phyloP scores from a whole-genome alignment of 2,888 invertebrate genomes.

The Drosophila rellima region DNA sequence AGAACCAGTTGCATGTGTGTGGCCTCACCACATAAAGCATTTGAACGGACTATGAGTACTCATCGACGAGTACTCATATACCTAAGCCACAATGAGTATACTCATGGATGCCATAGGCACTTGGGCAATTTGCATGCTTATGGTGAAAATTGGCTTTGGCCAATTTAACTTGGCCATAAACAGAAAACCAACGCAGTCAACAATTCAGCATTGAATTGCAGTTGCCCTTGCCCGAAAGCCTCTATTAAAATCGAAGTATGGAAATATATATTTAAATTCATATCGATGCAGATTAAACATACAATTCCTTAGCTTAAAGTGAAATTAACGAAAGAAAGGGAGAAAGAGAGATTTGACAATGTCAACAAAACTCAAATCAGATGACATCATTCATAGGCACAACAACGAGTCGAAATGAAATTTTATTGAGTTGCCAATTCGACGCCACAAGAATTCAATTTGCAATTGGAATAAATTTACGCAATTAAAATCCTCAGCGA shows the following conservation, averaged over 20 bases:
- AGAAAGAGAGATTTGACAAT: conserved; percentile 9
- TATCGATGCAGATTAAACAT: not conserved
- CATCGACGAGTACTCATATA: conserved; percentile 20
- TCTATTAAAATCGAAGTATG: conserved; percentile 44
- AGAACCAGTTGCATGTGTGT: conserved; percentile 50
- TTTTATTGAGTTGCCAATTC: conserved; percentile 45
- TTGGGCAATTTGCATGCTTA: conserved; percentile 62
- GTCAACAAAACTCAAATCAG: conserved; percentile 4
- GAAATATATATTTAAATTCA: conserved; percentile 18
- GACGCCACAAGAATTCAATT: conserved; percentile 40
- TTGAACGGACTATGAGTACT: conserved; percentile 23
- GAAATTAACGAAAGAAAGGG: not conserved
- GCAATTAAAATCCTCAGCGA: conserved; percentile 48
- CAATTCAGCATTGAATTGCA: conserved; percentile 55
- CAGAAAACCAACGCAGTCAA: conserved; percentile 41
- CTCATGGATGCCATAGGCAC: conserved; percentile 24
- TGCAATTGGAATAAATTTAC: conserved; percentile 41
- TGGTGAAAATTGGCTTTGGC: conserved; percentile 57
- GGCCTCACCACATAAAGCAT: conserved; percentile 25
- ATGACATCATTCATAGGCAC: conserved; percentile 46
- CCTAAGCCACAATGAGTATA: conserved; percentile 3
- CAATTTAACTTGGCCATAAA: conserved; percentile 62
- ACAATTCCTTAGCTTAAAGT: not conserved
- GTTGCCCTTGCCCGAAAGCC: conserved; percentile 42
- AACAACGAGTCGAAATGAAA: conserved; percentile 39